phyloP scores from a whole-genome alignment of 2,113 vertebrate species.

The Daboia siamensis region DNA sequence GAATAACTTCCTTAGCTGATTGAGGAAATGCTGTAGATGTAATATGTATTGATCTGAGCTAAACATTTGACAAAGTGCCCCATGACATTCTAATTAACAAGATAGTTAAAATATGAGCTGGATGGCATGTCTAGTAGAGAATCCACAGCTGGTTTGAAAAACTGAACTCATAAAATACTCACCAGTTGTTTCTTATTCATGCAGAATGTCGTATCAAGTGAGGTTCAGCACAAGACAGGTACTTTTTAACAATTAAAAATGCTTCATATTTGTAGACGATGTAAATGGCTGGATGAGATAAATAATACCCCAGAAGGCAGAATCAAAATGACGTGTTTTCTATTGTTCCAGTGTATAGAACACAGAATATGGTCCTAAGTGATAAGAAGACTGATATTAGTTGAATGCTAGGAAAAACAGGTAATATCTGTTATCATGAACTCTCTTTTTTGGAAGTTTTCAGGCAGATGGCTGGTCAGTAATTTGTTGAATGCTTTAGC shows the following conservation, averaged over 20 bases:
- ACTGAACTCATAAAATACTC: neutral
- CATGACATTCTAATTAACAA: neutral
- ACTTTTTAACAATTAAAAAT: neutral
- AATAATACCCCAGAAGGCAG: neutral
- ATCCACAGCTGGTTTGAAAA: neutral
- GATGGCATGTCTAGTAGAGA: neutral
- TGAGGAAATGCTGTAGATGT: neutral
- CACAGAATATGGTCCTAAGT: neutral
- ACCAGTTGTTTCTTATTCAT: neutral
- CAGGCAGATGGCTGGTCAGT: neutral
- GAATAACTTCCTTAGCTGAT: neutral
- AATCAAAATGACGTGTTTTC: neutral
- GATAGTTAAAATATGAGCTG: neutral
- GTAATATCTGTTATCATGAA: neutral
- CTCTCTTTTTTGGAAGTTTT: neutral
- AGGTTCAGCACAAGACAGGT: neutral
- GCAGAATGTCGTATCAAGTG: neutral
- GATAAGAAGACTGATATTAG: neutral
- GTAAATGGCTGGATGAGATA: neutral
- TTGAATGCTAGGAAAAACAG: neutral
- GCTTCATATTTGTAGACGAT: neutral
- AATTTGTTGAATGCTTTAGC: neutral
- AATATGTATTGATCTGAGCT: neutral
- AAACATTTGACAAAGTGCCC: neutral
- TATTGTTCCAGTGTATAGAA: neutral